Conservation (phyloP, 2,888 invertebrate genomes). For the Nomada ruficornis region DNA sequence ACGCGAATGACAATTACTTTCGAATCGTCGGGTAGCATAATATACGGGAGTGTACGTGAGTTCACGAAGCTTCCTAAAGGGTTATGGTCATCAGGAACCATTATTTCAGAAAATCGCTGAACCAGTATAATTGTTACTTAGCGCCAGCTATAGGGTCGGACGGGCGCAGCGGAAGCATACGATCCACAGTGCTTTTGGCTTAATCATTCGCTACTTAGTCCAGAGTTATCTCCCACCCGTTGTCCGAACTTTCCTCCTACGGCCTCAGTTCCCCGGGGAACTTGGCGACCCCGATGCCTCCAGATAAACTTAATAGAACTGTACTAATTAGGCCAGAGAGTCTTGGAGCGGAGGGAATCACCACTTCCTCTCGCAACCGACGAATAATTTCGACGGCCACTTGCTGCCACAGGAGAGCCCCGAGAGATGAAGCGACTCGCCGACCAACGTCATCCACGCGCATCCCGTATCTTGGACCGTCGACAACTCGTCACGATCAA, state of each 20-base stretch:
- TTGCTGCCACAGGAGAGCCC: slow-evolving; percentile 70
- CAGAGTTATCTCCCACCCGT: slow-evolving; percentile 48
- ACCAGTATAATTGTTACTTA: slow-evolving; percentile 50
- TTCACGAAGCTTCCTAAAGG: background rate
- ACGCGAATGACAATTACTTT: slow-evolving; percentile 40
- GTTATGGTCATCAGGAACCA: background rate
- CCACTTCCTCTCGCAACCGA: slow-evolving; percentile 48
- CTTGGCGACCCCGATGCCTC: slow-evolving; percentile 61
- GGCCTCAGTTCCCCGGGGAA: slow-evolving; percentile 53
- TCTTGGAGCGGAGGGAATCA: slow-evolving; percentile 54
- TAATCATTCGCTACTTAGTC: slow-evolving; percentile 68
- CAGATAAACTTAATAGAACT: slow-evolving; percentile 81
- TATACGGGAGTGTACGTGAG: background rate
- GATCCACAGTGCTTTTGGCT: slow-evolving; percentile 51
- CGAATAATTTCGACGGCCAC: slow-evolving; percentile 66
- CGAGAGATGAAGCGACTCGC: slow-evolving; percentile 69
- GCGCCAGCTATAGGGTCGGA: slow-evolving; percentile 18
- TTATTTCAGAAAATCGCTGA: slow-evolving; percentile 4
- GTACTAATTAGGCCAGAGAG: slow-evolving; percentile 76
- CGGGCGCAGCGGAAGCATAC: slow-evolving; percentile 27
- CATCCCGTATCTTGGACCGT: slow-evolving; percentile 69
- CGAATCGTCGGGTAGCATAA: slow-evolving; percentile 28
- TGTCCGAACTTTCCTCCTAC: slow-evolving; percentile 54
- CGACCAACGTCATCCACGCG: slow-evolving; percentile 69
- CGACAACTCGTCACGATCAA: slow-evolving; percentile 63